Evolutionary conservation across 2,113 vertebrate species (phyloP).

Genomic region (Gulo gulo): DNA sequence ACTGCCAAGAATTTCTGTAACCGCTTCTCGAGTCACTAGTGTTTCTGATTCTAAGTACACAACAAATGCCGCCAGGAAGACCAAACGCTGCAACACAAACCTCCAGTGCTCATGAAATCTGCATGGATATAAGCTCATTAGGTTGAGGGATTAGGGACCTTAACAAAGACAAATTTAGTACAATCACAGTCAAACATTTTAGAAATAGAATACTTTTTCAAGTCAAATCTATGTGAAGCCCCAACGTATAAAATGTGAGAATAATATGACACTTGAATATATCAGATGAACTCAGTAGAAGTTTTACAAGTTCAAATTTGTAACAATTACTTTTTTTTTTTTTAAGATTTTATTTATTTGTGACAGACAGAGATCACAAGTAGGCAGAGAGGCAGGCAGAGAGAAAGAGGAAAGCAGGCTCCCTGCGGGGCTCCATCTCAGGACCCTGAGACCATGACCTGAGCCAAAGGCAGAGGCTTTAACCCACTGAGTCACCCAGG

Average conservation of each 20-base stretch:
- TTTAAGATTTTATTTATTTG: too few relatives aligned
- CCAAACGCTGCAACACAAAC: conserved; percentile 95
- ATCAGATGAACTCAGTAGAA: neutral
- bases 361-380: too few relatives aligned
- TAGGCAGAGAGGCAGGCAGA: too few relatives aligned
- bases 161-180: neutral
- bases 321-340: neutral
- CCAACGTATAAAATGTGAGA: neutral
- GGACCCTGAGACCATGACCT: too few relatives aligned
- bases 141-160: too few relatives aligned
- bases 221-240: neutral
- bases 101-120: conserved; percentile 99
- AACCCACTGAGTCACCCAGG: too few relatives aligned
- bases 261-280: neutral
- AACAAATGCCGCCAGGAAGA: conserved; percentile 93
- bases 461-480: too few relatives aligned
- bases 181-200: neutral
- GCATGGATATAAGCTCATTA: conserved; percentile 4
- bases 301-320: neutral
- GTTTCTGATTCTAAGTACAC: conserved; percentile 95
- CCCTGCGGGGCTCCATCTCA: too few relatives aligned
- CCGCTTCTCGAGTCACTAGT: conserved; percentile 93
- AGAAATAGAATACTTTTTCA: neutral
- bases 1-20: conserved; percentile 95
- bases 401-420: too few relatives aligned